Percentiles rank a stretch among this genome's conserved stretches.
phyloP scores from a whole-genome alignment of 2,797 vertebrate genomes.

The Dermochelys coriacea region DNA sequence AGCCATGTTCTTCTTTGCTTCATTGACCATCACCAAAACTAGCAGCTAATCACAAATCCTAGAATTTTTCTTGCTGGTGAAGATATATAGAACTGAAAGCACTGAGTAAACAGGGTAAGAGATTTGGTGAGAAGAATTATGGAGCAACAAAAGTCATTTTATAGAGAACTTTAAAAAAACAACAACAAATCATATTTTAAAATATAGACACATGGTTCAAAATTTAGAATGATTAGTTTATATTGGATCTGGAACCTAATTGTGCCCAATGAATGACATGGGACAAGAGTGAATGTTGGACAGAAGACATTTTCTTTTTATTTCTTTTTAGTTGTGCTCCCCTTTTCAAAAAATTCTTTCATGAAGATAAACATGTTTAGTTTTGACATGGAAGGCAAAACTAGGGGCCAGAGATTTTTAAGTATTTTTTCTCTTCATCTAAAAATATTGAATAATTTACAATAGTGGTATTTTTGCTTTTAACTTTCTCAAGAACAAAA shows the following conservation, averaged over 20 bases:
- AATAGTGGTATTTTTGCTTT: not conserved
- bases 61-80: not conserved
- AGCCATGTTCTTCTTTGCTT: fast-evolving
- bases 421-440: constrained; percentile 49
- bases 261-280: not conserved
- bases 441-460: constrained; percentile 54
- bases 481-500: not conserved
- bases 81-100: not conserved
- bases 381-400: constrained; percentile 53
- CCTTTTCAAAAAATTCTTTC: not conserved
- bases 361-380: constrained; percentile 63
- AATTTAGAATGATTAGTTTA: not conserved
- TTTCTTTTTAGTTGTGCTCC: not conserved
- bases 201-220: not conserved
- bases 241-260: not conserved
- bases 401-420: constrained; percentile 54
- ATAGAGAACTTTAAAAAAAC: not conserved
- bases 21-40: not conserved
- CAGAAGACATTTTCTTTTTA: constrained; percentile 30
- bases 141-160: not conserved
- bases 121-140: not conserved
- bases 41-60: not conserved
- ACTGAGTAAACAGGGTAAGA: not conserved
- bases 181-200: not conserved
- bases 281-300: constrained; percentile 19